These are phyloP conservation scores for Strongylocentrotus purpuratus DNA, from an alignment of 35 echinoderm and acorn worm genomes.

Conservation along the genomic window DNA sequence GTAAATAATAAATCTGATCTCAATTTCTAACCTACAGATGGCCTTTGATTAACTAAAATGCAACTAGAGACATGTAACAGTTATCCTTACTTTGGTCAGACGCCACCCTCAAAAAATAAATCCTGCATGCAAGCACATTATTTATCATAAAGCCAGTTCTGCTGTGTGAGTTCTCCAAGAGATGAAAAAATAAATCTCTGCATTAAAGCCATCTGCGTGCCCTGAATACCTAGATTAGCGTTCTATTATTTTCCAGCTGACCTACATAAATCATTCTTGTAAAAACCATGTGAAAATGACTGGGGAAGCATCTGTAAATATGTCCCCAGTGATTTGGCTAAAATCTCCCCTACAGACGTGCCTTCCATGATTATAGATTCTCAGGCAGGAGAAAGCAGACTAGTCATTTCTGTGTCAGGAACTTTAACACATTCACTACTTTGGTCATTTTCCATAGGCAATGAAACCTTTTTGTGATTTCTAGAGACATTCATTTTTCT, in stretches of 20 bases:
- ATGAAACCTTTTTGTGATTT: no score
- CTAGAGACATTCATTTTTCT: no score
- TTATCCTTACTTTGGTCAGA: no score
- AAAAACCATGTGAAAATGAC: not conserved
- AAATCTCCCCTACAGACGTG: not conserved
- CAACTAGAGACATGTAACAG: no score
- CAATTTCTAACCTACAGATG: no score
- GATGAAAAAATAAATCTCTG: not conserved
- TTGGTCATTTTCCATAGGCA: no score
- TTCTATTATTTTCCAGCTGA: not conserved
- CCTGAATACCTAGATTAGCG: not conserved
- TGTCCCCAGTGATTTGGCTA: not conserved
- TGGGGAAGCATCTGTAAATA: not conserved
- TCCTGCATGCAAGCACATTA: no score
- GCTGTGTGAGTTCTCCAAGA: not conserved
- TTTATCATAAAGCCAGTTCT: not conserved
- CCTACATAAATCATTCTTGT: not conserved
- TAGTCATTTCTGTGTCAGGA: no score
- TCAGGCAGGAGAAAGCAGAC: not conserved
- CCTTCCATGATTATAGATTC: not conserved
- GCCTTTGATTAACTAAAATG: no score
- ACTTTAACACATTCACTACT: no score
- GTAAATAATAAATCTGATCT: no score
- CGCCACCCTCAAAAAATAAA: no score
- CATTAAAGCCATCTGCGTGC: not conserved